Evolutionary conservation across 37 sponge, comb jelly and placozoan species (phyloP), one percentile per base, ranked within the genome.

Genomic region (Axinella damicornis): DNA sequence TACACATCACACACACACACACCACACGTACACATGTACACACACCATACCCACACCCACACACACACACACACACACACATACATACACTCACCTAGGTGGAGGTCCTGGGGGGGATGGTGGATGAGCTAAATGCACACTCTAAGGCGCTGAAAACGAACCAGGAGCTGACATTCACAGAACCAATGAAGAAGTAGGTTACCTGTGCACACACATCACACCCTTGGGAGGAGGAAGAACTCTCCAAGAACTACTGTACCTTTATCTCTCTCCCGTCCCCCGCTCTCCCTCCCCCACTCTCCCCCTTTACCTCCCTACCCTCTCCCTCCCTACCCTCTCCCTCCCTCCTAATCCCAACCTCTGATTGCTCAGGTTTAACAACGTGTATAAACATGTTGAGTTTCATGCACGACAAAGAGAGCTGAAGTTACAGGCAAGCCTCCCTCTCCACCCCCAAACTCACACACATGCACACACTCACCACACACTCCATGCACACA

Each of bases 161-260:
- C 57, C 91, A 90, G 54, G 85, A 90, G 2, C 39, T 72, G 46
- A 65, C 69, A 0, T 90, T 90, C 53, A 33, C 36, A 21, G 85
- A 85, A 2, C 91, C 91, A 5, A 80, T 90, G 57, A 85, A 85
- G 62, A 84, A 85, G 91, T 88, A 65, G 14, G 80, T 65, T n/a
- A n/a, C n/a, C n/a, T n/a, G n/a, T n/a, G n/a, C n/a, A n/a, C n/a
- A n/a, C n/a, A n/a, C n/a, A n/a, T n/a, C n/a, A 12, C 39, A n/a
- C 18, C n/a, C n/a, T n/a, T n/a, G n/a, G n/a, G n/a, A n/a, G n/a
- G n/a, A n/a, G n/a, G n/a, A n/a, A n/a, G n/a, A n/a, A n/a, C n/a
- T n/a, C n/a, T n/a, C n/a, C n/a, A n/a, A n/a, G n/a, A n/a, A n/a
- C n/a, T n/a, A n/a, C n/a, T n/a, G n/a, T n/a, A n/a, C n/a, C n/a